Percentiles rank a stretch among this genome's conserved stretches.
Conservation (phyloP, 2,113 vertebrate species). For the Coracopsis vasa region DNA sequence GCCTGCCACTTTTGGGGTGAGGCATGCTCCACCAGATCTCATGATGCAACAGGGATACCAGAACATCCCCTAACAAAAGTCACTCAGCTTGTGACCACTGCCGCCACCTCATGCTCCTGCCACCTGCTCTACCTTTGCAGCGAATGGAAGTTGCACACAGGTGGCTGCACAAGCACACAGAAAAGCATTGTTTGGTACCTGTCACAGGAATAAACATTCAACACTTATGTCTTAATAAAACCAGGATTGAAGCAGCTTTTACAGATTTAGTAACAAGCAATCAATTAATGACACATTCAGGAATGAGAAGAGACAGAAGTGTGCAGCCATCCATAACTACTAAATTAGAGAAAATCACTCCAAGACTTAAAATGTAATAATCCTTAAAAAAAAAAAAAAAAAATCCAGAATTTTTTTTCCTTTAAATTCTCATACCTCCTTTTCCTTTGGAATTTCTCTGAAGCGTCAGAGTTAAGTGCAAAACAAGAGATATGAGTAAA, state of each 20-base stretch:
- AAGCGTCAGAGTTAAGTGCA: not conserved
- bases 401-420: not conserved
- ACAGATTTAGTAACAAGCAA: not conserved
- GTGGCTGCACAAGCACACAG: not conserved
- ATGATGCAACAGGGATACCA: not conserved
- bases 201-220: not conserved
- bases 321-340: not conserved
- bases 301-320: fast-evolving
- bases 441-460: not conserved
- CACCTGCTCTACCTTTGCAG: not conserved
- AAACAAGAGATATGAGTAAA: not conserved
- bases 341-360: not conserved
- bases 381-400: not conserved
- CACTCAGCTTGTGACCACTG: not conserved
- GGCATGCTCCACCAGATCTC: not conserved
- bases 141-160: not conserved
- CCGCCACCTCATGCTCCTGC: not conserved
- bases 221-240: not conserved
- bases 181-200: not conserved
- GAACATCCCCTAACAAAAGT: not conserved
- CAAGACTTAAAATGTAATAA: not conserved
- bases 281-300: not conserved
- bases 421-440: not conserved
- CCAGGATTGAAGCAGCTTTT: not conserved
- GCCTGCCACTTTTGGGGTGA: not conserved